These are phyloP conservation scores for Anaspis maculata DNA, from an alignment of 2,888 invertebrate species.

Conservation along the genomic window DNA sequence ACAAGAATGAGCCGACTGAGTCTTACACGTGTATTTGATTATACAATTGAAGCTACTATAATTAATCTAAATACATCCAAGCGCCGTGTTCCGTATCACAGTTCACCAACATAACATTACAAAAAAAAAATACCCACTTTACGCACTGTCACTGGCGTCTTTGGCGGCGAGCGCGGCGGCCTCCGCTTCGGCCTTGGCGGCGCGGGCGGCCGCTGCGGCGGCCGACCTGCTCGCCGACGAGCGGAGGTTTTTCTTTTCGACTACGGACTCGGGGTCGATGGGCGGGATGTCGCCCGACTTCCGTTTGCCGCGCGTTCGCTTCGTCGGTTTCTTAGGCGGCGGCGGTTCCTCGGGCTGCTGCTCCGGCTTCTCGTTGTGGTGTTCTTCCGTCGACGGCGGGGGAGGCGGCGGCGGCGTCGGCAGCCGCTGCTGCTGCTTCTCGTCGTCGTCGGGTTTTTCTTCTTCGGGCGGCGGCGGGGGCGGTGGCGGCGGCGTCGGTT, in stretches of 20 bases:
- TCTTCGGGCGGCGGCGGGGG: slow-evolving; percentile 13
- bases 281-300: slow-evolving; percentile 43
- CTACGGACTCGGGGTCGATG: slow-evolving; percentile 50
- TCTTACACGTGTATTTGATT: too few species aligned
- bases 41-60: too few species aligned
- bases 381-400: background rate
- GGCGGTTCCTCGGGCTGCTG: background rate
- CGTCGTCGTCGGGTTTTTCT: slow-evolving; percentile 9
- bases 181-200: slow-evolving; percentile 39
- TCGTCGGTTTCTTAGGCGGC: slow-evolving; percentile 35
- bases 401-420: slow-evolving; percentile 2
- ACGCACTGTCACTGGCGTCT: slow-evolving; percentile 34
- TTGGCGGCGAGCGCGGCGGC: slow-evolving; percentile 42
- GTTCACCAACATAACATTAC: too few species aligned
- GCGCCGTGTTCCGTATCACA: slow-evolving; percentile 35
- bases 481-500: slow-evolving; percentile 5
- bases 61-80: too few species aligned
- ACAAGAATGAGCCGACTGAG: too few species aligned
- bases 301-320: slow-evolving; percentile 40
- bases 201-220: slow-evolving; percentile 46
- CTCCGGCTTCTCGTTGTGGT: background rate
- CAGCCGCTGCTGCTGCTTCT: slow-evolving; percentile 8
- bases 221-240: slow-evolving; percentile 68
- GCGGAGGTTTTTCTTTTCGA: slow-evolving; percentile 52
- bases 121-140: slow-evolving; percentile 27